Conservation (phyloP, 2,888 invertebrate genomes). For the Anaspis maculata region DNA sequence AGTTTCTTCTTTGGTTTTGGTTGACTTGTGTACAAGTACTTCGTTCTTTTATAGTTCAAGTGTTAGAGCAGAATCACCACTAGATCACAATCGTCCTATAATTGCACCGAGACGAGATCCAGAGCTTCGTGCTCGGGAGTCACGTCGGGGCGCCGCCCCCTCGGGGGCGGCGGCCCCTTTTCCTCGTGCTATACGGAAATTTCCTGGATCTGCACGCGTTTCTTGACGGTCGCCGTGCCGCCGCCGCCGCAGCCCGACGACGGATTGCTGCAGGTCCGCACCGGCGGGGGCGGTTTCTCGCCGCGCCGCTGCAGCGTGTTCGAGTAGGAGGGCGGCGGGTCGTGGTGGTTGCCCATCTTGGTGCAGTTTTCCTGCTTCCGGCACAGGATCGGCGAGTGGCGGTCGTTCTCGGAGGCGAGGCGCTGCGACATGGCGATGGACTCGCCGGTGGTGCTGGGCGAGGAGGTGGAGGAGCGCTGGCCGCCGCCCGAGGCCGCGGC, state of each 20-base stretch:
- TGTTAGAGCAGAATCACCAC: no score
- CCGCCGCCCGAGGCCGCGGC: conserved; percentile 3
- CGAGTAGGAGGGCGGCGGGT: conserved; percentile 47
- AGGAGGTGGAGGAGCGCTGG: conserved; percentile 28
- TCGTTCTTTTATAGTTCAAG: no score
- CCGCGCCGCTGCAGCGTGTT: conserved; percentile 34
- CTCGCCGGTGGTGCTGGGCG: conserved; percentile 36
- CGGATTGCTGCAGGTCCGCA: conserved; percentile 37
- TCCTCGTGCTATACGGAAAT: conserved; percentile 60
- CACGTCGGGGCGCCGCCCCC: conserved; percentile 23
- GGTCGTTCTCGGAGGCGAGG: conserved; percentile 38
- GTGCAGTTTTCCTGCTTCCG: conserved; percentile 28
- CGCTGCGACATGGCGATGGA: conserved; percentile 40
- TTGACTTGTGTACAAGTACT: no score
- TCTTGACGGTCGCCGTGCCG: conserved; percentile 60
- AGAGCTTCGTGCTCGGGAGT: conserved; percentile 30
- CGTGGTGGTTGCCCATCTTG: conserved; percentile 26
- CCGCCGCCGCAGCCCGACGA: conserved; percentile 25
- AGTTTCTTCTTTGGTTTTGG: no score
- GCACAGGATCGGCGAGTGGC: conserved; percentile 33
- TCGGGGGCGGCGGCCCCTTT: conserved; percentile 24
- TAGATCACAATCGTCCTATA: conserved; percentile 33
- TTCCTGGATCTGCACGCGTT: conserved; percentile 73
- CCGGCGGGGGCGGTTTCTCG: conserved; percentile 39
- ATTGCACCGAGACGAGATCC: conserved; percentile 38